Percentiles rank a stretch among this genome's conserved stretches.
Evolutionary conservation across 2,888 invertebrate species (phyloP).

Genomic region (Cephus runcator): DNA sequence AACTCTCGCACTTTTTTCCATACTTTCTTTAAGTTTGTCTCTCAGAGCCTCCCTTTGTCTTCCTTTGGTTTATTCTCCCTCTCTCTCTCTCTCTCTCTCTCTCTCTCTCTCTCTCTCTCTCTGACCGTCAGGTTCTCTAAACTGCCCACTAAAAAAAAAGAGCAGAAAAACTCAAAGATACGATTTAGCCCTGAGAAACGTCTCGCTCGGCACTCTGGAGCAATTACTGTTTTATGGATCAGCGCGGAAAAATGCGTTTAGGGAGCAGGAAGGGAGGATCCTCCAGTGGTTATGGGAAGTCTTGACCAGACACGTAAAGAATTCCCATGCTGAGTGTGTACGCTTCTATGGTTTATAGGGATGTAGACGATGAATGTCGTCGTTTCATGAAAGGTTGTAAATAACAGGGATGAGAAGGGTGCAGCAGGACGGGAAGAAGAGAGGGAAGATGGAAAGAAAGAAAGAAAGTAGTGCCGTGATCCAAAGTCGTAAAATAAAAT

Average conservation of each 20-base stretch:
- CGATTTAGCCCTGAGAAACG: neutral
- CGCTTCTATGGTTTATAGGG: neutral
- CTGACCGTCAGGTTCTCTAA: neutral
- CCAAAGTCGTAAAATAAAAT: constrained; percentile 20
- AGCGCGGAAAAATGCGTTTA: neutral
- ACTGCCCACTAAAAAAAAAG: neutral
- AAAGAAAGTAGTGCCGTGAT: constrained; percentile 15
- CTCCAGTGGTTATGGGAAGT: neutral
- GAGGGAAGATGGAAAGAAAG: neutral
- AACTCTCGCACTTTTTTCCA: neutral
- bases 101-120: neutral
- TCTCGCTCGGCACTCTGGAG: neutral
- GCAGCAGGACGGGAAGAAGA: neutral
- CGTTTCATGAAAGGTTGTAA: neutral
- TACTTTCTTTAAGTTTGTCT: neutral
- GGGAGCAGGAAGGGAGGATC: neutral
- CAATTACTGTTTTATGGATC: neutral
- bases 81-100: neutral
- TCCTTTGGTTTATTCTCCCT: neutral
- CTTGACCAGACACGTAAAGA: neutral
- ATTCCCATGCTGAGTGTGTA: neutral
- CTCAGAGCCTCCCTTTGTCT: no score
- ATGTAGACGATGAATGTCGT: neutral
- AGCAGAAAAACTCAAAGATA: neutral
- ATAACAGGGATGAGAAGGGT: neutral